Conservation (phyloP, 2,888 invertebrate genomes). For the Matsumyia berberina region DNA sequence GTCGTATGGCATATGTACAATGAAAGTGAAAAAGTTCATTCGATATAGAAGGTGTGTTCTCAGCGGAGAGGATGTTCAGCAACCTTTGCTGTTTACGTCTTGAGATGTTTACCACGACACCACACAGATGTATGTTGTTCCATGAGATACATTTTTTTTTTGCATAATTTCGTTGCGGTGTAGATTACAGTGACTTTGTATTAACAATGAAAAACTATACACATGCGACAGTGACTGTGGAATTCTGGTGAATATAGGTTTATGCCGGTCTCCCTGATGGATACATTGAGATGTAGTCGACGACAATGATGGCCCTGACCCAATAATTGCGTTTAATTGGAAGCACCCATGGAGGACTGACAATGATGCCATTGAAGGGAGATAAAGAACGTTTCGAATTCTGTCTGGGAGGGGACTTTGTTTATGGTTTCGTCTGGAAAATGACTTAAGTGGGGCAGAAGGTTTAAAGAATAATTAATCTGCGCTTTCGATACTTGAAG, state of each 20-base stretch:
- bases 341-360: constrained; percentile 51
- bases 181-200: constrained; percentile 65
- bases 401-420: constrained; percentile 12
- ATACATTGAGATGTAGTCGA: not conserved
- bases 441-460: not conserved
- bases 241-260: constrained; percentile 40
- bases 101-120: not conserved
- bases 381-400: constrained; percentile 44
- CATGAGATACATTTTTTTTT: constrained; percentile 21
- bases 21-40: constrained; percentile 54
- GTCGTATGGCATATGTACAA: not conserved
- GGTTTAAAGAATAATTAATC: constrained; percentile 46
- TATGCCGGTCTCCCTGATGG: constrained; percentile 27
- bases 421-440: constrained; percentile 32
- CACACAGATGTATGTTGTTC: constrained; percentile 25
- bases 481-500: not conserved
- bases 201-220: constrained; percentile 48
- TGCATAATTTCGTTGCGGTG: constrained; percentile 52
- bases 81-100: constrained; percentile 55
- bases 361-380: constrained; percentile 45
- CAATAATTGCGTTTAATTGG: constrained; percentile 69
- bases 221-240: constrained; percentile 23
- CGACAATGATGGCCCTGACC: constrained; percentile 63
- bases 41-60: constrained; percentile 22
- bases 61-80: constrained; percentile 36